These are phyloP conservation scores for Meriones unguiculatus DNA, from an alignment of 2,113 vertebrate species.

Conservation along the genomic window DNA sequence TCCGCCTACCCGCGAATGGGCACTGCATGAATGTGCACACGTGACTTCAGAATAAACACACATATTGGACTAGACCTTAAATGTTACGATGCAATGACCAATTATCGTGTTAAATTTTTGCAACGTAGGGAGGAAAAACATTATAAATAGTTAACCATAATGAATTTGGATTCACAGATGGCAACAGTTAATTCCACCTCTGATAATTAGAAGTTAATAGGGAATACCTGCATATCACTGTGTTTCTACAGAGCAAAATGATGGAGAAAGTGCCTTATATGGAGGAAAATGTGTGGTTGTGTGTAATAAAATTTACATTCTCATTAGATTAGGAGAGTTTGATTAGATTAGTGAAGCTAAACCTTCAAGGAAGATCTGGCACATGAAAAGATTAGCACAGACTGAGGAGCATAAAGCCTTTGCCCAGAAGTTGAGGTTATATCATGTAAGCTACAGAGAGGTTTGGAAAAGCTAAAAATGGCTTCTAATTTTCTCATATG, in stretches of 20 bases:
- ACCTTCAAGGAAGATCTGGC: not conserved
- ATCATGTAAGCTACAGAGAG: not conserved
- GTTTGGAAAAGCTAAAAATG: not conserved
- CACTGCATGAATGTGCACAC: not conserved
- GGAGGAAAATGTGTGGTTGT: not conserved
- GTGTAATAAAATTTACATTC: not conserved
- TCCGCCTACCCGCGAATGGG: not conserved
- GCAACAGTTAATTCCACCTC: not conserved
- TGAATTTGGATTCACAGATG: not conserved
- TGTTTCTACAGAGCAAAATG: not conserved
- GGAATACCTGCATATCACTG: not conserved
- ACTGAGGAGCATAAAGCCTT: not conserved
- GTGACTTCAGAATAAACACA: not conserved
- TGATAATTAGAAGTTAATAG: not conserved
- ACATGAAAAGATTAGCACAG: rapidly evolving
- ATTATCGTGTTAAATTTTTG: not conserved
- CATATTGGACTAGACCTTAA: not conserved
- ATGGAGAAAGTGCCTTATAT: not conserved
- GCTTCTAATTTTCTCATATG: not conserved
- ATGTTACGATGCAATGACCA: not conserved
- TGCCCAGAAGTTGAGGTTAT: not conserved
- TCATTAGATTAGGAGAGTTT: not conserved
- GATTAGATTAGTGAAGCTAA: too few species aligned
- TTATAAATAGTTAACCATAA: not conserved
- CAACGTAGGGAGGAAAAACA: not conserved